Conservation (phyloP, 2,888 invertebrate species). For the Drosophila greeni region DNA sequence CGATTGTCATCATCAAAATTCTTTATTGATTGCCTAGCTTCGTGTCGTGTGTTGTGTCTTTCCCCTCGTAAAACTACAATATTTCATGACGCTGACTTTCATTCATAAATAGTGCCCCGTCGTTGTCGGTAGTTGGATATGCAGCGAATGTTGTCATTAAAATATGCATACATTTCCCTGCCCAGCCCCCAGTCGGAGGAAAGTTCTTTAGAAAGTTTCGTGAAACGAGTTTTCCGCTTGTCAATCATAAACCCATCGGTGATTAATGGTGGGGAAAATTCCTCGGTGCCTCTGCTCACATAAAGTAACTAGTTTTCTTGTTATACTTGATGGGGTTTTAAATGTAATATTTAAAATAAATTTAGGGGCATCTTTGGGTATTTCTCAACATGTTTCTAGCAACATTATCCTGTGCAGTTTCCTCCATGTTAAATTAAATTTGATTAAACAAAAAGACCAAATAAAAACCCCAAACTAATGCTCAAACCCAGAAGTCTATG, state of each 20-base stretch:
- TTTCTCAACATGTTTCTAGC: not conserved
- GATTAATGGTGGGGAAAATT: slow-evolving; percentile 7
- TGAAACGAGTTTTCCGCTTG: slow-evolving; percentile 45
- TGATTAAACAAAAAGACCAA: no score
- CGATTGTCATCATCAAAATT: slow-evolving; percentile 68
- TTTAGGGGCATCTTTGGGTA: not conserved
- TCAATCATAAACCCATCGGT: slow-evolving; percentile 29
- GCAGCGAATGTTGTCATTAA: slow-evolving; percentile 39
- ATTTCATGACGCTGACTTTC: slow-evolving; percentile 61
- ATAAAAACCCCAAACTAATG: not conserved
- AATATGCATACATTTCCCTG: slow-evolving; percentile 37
- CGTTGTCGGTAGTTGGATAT: slow-evolving; percentile 45
- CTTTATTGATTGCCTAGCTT: slow-evolving; percentile 56
- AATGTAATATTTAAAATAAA: not conserved
- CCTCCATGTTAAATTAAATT: not conserved
- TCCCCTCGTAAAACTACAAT: slow-evolving; percentile 37
- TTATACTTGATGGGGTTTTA: no score
- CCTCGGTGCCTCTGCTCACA: not conserved
- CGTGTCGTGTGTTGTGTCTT: slow-evolving; percentile 10
- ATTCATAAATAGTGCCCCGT: slow-evolving; percentile 59
- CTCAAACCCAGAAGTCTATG: not conserved
- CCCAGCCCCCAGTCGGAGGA: slow-evolving; percentile 32
- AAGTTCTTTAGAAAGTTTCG: slow-evolving; percentile 66
- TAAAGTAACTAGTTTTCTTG: not conserved
- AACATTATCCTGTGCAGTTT: not conserved